Conservation (phyloP, 2,888 invertebrate species). For the Antheraea yamamai region DNA sequence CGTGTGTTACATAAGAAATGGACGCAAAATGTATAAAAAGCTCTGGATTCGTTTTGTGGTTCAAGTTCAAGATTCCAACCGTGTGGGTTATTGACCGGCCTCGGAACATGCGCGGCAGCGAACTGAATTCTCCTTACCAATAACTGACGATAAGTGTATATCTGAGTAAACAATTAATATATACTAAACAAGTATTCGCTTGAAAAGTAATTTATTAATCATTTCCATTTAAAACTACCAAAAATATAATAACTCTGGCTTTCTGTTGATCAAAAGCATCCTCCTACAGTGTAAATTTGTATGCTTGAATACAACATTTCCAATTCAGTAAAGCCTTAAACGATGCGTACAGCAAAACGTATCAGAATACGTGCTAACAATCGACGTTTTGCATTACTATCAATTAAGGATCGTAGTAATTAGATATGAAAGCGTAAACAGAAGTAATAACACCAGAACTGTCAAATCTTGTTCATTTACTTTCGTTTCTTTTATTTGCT, state of each 20-base stretch:
- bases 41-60: conserved; percentile 57
- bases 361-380: background rate
- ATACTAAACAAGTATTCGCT: background rate
- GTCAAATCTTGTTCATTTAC: background rate
- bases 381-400: background rate
- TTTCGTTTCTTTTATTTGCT: background rate
- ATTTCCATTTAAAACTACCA: background rate
- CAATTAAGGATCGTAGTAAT: background rate
- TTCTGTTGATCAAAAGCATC: background rate
- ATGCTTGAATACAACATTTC: background rate
- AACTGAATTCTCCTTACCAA: conserved; percentile 43
- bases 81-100: conserved; percentile 67
- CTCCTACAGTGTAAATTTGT: too few relatives aligned
- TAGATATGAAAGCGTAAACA: background rate
- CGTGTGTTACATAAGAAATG: conserved; percentile 46
- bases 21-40: conserved; percentile 41
- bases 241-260: background rate
- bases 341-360: background rate
- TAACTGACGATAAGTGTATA: conserved; percentile 31
- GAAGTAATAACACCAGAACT: background rate
- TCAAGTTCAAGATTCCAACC: conserved; percentile 74
- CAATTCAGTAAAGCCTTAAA: background rate
- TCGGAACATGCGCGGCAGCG: conserved; percentile 59
- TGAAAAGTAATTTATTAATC: background rate
- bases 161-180: background rate